These are phyloP conservation scores for Cataglyphis rosenhaueri DNA, from an alignment of 2,888 invertebrate species.

Conservation along the genomic window DNA sequence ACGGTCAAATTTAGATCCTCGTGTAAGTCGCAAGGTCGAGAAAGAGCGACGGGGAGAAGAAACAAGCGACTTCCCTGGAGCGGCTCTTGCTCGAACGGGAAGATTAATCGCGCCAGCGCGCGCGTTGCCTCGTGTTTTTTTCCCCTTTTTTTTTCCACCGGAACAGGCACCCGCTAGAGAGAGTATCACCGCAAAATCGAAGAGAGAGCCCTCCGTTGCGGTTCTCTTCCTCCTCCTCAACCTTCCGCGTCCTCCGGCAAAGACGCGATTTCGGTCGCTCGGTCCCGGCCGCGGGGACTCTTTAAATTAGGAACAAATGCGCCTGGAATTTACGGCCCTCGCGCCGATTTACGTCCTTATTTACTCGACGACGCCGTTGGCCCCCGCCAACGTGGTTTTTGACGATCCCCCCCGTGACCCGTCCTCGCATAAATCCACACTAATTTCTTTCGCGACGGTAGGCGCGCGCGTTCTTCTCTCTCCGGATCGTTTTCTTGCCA, in stretches of 20 bases:
- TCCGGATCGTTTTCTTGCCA: conserved; percentile 16
- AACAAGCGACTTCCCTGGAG: conserved; percentile 23
- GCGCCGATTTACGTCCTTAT: conserved; percentile 74
- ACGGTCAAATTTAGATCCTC: conserved; percentile 51
- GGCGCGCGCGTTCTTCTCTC: conserved; percentile 10
- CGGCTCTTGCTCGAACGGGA: conserved; percentile 27
- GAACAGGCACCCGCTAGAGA: conserved; percentile 48
- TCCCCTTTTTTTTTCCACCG: conserved; percentile 4
- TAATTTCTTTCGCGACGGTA: conserved; percentile 57
- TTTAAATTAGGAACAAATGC: conserved; percentile 82
- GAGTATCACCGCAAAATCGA: conserved; percentile 63
- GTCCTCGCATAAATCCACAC: conserved; percentile 55
- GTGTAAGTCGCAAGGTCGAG: conserved; percentile 41
- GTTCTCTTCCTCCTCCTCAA: conserved; percentile 26
- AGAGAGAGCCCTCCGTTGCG: conserved; percentile 21
- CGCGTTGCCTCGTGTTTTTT: conserved; percentile 26
- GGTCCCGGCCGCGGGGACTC: conserved; percentile 29
- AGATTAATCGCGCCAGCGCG: conserved; percentile 55
- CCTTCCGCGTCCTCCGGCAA: conserved; percentile 27
- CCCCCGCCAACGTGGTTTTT: conserved; percentile 53
- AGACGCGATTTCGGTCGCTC: conserved; percentile 19
- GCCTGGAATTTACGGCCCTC: conserved; percentile 76
- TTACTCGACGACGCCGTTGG: conserved; percentile 59
- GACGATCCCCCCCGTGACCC: conserved; percentile 56
- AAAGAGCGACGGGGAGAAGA: conserved; percentile 9